phyloP scores from a whole-genome alignment of 2,888 invertebrate species.

The Therioaphis trifolii region DNA sequence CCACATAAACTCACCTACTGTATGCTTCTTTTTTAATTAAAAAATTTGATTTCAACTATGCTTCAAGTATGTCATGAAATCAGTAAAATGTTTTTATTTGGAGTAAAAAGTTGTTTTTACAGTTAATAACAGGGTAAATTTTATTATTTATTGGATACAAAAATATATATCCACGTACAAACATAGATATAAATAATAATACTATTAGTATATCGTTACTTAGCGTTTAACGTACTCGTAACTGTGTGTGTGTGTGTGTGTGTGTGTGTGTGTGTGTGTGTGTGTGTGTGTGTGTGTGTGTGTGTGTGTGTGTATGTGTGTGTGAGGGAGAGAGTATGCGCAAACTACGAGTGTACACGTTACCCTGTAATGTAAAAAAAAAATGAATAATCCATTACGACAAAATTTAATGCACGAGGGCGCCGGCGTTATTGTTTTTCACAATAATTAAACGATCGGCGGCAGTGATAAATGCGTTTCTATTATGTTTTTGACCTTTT shows the following conservation, averaged over 20 bases:
- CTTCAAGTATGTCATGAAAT: neutral
- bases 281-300: neutral
- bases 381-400: neutral
- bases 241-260: neutral
- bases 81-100: neutral
- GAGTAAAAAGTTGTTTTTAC: neutral
- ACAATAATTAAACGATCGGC: slow-evolving; percentile 37
- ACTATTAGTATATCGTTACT: neutral
- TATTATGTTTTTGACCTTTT: slow-evolving; percentile 36
- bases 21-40: too few relatives aligned
- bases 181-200: neutral
- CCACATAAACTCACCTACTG: too few relatives aligned
- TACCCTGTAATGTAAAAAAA: neutral
- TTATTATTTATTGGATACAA: neutral
- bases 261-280: neutral
- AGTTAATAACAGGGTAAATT: neutral
- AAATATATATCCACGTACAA: too few relatives aligned
- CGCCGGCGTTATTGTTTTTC: slow-evolving; percentile 3
- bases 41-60: too few relatives aligned
- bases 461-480: slow-evolving; percentile 35
- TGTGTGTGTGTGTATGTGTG: neutral
- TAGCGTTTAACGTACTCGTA: neutral
- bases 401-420: neutral
- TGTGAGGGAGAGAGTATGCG: neutral
- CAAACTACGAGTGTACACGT: neutral